Evolutionary conservation across 2,797 vertebrate genomes (phyloP).

Genomic region (Bradypus variegatus): DNA sequence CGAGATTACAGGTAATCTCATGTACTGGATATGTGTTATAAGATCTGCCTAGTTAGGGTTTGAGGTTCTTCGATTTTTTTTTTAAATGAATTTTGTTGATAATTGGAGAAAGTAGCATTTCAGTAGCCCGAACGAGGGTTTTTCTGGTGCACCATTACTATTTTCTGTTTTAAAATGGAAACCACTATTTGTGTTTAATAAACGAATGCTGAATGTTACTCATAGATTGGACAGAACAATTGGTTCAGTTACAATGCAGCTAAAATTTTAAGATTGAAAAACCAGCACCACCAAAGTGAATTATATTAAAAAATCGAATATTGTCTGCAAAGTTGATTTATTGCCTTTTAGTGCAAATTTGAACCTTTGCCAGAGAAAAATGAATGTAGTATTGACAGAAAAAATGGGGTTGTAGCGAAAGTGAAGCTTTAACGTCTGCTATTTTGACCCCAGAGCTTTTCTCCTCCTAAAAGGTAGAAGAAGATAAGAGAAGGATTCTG

Average conservation of each 20-base stretch:
- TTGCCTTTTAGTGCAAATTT: not conserved
- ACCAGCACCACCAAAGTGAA: not conserved
- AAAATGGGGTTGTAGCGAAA: not conserved
- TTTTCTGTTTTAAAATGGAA: slow-evolving; percentile 18
- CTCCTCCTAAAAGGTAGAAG: not conserved
- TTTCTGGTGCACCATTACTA: not conserved
- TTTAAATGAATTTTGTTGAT: not conserved
- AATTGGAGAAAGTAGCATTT: not conserved
- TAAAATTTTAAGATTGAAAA: slow-evolving; percentile 26
- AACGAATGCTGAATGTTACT: not conserved
- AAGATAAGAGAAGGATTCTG: not conserved
- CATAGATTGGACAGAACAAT: not conserved
- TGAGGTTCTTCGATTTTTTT: not conserved
- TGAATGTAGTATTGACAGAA: slow-evolving; percentile 3
- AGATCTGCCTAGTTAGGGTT: not conserved
- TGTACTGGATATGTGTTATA: not conserved
- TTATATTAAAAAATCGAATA: not conserved
- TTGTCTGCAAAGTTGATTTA: slow-evolving; percentile 13
- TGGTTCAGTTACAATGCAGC: slow-evolving; percentile 1
- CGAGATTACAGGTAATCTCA: not conserved
- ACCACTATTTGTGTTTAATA: not conserved
- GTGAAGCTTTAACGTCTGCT: not conserved
- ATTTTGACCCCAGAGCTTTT: not conserved
- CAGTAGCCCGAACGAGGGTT: not conserved
- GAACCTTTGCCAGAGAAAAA: not conserved